Evolutionary conservation across 2,888 invertebrate genomes (phyloP).

Genomic region (Acronicta leporina): DNA sequence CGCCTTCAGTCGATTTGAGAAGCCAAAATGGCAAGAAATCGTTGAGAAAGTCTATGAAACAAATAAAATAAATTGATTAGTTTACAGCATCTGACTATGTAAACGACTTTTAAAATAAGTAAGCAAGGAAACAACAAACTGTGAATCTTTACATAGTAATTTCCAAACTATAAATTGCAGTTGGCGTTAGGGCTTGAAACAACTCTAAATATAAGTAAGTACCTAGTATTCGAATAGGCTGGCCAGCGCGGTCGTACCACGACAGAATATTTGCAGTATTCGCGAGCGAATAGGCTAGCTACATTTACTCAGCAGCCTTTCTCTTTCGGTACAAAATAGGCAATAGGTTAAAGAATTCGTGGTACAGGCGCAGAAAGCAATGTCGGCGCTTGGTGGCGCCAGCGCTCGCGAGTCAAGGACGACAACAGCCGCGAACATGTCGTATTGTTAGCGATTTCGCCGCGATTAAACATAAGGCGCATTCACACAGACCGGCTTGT

Average conservation of each 20-base stretch:
- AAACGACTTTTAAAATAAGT: constrained; percentile 43
- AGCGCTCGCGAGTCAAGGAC: constrained; percentile 77
- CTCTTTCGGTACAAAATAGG: constrained; percentile 67
- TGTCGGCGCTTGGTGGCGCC: constrained; percentile 71
- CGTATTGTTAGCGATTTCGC: constrained; percentile 62
- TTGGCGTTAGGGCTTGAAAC: constrained; percentile 58
- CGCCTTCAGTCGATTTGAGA: constrained; percentile 6
- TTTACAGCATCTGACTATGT: constrained; percentile 4
- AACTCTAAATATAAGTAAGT: constrained; percentile 67
- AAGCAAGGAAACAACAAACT: constrained; percentile 56
- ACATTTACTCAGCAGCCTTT: constrained; percentile 53
- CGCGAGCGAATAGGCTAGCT: constrained; percentile 58
- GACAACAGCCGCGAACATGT: constrained; percentile 62
- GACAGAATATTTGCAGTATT: constrained; percentile 52
- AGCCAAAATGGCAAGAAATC: not conserved
- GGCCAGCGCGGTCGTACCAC: constrained; percentile 45
- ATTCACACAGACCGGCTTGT: constrained; percentile 18
- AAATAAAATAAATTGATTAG: constrained; percentile 5
- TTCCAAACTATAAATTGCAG: constrained; percentile 68
- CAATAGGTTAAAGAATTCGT: constrained; percentile 61
- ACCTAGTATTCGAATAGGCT: constrained; percentile 15
- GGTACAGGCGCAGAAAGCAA: constrained; percentile 50
- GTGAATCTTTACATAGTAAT: constrained; percentile 66
- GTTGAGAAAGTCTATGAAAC: constrained; percentile 19
- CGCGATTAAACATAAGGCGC: constrained; percentile 41